Conservation (phyloP, 2,113 vertebrate genomes). For the Anseranas semipalmata region DNA sequence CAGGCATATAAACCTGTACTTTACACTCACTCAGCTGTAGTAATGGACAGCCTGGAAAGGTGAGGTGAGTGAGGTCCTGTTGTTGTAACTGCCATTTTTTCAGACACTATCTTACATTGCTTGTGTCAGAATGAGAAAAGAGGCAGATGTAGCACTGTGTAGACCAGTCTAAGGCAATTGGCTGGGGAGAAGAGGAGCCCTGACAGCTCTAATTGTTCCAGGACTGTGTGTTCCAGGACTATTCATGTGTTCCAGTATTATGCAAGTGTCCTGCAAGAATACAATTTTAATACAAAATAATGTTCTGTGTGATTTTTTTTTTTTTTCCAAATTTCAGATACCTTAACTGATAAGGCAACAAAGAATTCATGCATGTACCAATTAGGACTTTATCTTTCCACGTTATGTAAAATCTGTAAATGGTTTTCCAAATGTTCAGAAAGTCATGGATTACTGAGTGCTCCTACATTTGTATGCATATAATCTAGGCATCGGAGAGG, state of each 20-base stretch:
- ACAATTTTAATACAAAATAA: background rate
- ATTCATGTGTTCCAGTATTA: too few relatives aligned
- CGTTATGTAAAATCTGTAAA: background rate
- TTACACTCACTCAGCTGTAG: background rate
- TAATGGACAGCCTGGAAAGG: background rate
- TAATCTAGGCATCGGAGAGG: too few relatives aligned
- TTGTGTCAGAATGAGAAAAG: background rate
- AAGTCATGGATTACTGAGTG: background rate
- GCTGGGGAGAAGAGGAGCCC: background rate
- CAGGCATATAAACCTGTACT: background rate
- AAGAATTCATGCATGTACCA: background rate
- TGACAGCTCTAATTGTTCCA: background rate
- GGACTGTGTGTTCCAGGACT: background rate
- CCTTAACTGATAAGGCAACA: background rate
- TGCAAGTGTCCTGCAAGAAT: background rate
- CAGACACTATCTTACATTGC: background rate
- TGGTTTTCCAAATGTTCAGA: background rate
- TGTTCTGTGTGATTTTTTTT: background rate
- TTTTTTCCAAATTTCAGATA: background rate
- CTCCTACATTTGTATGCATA: background rate
- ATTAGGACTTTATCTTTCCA: background rate
- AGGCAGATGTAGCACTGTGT: background rate
- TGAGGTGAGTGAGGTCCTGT: background rate
- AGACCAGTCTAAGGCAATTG: background rate
- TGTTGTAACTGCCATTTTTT: background rate